Evolutionary conservation across 2,797 vertebrate species (phyloP).

Genomic region (Centroberyx gerrardi): DNA sequence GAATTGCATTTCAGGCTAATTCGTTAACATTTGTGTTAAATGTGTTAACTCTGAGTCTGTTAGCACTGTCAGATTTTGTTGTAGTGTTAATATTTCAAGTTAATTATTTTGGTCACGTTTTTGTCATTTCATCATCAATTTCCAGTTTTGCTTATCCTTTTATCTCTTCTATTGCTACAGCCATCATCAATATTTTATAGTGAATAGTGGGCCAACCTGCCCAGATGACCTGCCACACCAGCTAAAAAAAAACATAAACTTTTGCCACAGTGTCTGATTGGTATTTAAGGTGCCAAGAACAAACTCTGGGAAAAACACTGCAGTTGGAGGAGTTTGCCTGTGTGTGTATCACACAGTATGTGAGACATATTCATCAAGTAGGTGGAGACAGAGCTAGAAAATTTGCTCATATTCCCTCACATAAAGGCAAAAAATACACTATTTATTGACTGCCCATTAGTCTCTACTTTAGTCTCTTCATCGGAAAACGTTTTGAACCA

Average conservation of each 20-base stretch:
- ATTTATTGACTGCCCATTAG: too few relatives aligned
- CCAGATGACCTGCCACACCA: conserved; percentile 51
- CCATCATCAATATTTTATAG: conserved; percentile 64
- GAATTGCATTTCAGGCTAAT: conserved; percentile 19
- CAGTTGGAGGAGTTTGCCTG: background rate
- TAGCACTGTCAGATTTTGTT: too few relatives aligned
- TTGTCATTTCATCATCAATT: too few relatives aligned
- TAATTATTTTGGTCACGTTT: background rate
- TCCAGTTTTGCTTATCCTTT: background rate
- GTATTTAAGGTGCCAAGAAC: conserved; percentile 34
- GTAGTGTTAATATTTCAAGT: too few relatives aligned
- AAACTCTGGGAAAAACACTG: background rate
- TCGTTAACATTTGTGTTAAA: background rate
- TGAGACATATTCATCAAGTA: background rate
- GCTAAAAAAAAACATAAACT: conserved; percentile 43
- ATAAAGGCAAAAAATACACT: background rate
- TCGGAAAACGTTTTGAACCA: too few relatives aligned
- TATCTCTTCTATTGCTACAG: conserved; percentile 26
- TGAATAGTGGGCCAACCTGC: conserved; percentile 33
- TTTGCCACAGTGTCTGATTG: conserved; percentile 43
- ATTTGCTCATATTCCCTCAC: background rate
- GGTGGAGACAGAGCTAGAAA: conserved; percentile 15
- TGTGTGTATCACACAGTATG: conserved; percentile 15
- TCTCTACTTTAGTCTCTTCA: too few relatives aligned
- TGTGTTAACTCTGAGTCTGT: too few relatives aligned